Evolutionary conservation across 2,888 invertebrate species (phyloP).

Genomic region (Noctua janthina): DNA sequence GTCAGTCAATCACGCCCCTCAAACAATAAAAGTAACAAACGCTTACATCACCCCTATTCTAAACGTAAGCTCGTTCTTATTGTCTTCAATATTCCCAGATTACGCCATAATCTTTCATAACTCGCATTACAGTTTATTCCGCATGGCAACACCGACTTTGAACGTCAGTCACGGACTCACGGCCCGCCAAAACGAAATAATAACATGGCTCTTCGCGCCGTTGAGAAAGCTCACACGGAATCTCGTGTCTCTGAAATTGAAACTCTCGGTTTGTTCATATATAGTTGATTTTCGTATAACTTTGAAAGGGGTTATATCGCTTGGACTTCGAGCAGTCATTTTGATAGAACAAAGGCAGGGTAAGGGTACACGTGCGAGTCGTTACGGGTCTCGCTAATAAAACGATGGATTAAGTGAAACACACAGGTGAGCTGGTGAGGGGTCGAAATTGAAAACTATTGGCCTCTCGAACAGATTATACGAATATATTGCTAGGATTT

Average conservation of each 20-base stretch:
- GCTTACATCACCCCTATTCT: conserved; percentile 60
- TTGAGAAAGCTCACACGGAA: conserved; percentile 64
- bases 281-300: conserved; percentile 64
- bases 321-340: conserved; percentile 71
- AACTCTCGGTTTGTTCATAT: conserved; percentile 33
- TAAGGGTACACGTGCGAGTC: conserved; percentile 85
- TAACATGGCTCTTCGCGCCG: conserved; percentile 78
- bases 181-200: conserved; percentile 89
- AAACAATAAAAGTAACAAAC: conserved; percentile 76
- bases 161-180: conserved; percentile 88
- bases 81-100: conserved; percentile 91
- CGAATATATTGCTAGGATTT: conserved; percentile 79
- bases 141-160: conserved; percentile 89
- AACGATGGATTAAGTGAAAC: conserved; percentile 86
- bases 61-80: conserved; percentile 87
- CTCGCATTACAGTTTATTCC: conserved; percentile 89
- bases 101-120: conserved; percentile 89
- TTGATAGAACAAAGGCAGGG: conserved; percentile 86
- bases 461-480: conserved; percentile 83
- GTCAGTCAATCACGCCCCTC: conserved; percentile 53
- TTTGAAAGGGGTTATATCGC: conserved; percentile 55
- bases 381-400: conserved; percentile 87
- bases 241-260: conserved; percentile 53
- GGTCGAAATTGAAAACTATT: conserved; percentile 88
- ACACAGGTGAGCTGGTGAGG: conserved; percentile 90